Percentiles rank a stretch among this genome's conserved stretches.
phyloP scores from a whole-genome alignment of 2,888 invertebrate genomes.

The Anoncus sp. region DNA sequence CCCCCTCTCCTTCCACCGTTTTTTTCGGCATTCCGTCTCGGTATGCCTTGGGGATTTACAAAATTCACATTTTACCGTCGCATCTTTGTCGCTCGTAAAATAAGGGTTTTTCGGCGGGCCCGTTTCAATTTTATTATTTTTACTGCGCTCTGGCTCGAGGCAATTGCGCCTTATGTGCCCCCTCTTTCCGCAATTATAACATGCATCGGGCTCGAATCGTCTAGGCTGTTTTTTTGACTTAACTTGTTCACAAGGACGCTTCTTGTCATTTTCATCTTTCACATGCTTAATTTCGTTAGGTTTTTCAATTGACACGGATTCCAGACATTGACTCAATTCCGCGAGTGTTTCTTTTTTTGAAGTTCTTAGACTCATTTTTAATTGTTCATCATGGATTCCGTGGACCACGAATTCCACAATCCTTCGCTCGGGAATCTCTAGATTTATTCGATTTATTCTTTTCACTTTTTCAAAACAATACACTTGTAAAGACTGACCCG shows the following conservation, averaged over 20 bases:
- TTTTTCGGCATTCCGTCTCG: constrained; percentile 38
- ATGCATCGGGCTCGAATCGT: constrained; percentile 4
- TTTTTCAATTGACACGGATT: constrained; percentile 5
- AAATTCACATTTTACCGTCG: constrained; percentile 2
- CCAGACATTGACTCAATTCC: constrained; percentile 35
- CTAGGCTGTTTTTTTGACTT: background rate
- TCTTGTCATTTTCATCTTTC: constrained; percentile 1
- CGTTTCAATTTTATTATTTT: constrained; percentile 10
- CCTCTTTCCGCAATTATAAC: constrained; percentile 4
- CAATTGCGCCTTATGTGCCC: constrained; percentile 8
- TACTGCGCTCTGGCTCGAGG: background rate
- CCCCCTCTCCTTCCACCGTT: constrained; percentile 23
- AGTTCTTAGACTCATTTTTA: constrained; percentile 42
- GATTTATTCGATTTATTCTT: constrained; percentile 21
- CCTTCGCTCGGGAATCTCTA: constrained; percentile 56
- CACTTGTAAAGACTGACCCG: constrained; percentile 49
- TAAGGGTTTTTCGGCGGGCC: constrained; percentile 23
- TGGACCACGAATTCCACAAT: constrained; percentile 53
- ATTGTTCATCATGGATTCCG: constrained; percentile 60
- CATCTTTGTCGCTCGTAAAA: background rate
- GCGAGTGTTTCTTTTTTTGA: constrained; percentile 42
- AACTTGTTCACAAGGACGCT: background rate
- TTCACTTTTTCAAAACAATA: constrained; percentile 52
- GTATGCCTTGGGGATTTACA: constrained; percentile 30
- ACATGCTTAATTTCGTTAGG: constrained; percentile 7